These are phyloP conservation scores for Kryptolebias ocellatus DNA, from an alignment of 2,797 vertebrate genomes.

Conservation along the genomic window DNA sequence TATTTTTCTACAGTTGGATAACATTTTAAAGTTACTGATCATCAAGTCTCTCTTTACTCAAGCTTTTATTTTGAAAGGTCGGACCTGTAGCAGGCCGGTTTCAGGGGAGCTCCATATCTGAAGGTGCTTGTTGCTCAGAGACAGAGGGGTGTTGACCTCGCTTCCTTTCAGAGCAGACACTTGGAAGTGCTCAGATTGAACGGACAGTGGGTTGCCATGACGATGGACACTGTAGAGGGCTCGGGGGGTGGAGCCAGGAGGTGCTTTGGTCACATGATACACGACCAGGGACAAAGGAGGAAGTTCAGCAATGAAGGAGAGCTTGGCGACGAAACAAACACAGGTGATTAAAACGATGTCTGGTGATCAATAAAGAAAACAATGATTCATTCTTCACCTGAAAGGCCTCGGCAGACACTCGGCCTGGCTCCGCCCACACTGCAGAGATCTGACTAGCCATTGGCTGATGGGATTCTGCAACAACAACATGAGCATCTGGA, in stretches of 20 bases:
- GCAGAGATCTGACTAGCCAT: constrained; percentile 85
- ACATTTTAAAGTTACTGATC: background rate
- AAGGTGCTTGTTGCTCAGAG: constrained; percentile 86
- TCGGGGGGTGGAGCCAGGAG: constrained; percentile 68
- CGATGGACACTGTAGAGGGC: constrained; percentile 79
- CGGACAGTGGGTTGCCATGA: constrained; percentile 39
- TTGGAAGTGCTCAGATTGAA: constrained; percentile 78
- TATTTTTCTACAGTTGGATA: background rate
- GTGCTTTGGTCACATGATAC: constrained; percentile 83
- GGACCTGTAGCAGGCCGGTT: constrained; percentile 89
- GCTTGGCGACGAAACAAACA: constrained; percentile 61
- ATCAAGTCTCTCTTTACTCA: background rate
- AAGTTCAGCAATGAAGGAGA: constrained; percentile 85
- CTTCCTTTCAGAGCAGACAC: constrained; percentile 68
- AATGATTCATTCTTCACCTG: constrained; percentile 77
- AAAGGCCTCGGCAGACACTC: constrained; percentile 79
- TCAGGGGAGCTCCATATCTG: constrained; percentile 82
- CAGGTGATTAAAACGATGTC: background rate
- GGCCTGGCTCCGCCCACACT: constrained; percentile 83
- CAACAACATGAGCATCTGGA: constrained; percentile 77
- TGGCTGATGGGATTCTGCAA: constrained; percentile 78
- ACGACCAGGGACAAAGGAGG: constrained; percentile 85
- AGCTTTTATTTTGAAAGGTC: constrained; percentile 38
- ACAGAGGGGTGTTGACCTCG: constrained; percentile 70
- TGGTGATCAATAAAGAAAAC: background rate